A percentile compares a stretch with the other conserved stretches of the same genome.
Evolutionary conservation across 2,113 vertebrate species (phyloP).

Genomic region (Columbina picui): DNA sequence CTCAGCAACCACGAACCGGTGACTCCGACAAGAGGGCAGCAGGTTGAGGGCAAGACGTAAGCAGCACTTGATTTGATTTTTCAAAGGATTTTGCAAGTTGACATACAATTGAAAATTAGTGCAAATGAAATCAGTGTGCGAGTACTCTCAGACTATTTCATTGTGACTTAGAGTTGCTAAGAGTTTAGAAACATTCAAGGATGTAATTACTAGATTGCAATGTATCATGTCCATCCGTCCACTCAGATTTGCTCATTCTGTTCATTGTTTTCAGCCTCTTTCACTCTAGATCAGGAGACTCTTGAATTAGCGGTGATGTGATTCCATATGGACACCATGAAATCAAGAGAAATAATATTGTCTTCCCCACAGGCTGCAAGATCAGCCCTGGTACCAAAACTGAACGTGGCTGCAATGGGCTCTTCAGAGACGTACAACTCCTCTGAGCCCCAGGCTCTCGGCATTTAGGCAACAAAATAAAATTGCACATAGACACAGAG

Average conservation of each 20-base stretch:
- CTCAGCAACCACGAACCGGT: neutral
- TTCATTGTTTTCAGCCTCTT: neutral
- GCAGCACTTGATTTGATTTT: accelerated
- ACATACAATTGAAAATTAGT: neutral
- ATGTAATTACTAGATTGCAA: neutral
- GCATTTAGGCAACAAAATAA: neutral
- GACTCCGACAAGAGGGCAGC: neutral
- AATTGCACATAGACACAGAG: neutral
- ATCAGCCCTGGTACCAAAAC: neutral
- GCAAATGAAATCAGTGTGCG: neutral
- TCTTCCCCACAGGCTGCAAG: neutral
- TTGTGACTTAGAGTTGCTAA: neutral
- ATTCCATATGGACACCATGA: neutral
- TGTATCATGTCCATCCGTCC: neutral
- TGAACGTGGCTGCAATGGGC: neutral
- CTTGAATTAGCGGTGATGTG: neutral
- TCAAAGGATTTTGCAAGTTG: neutral
- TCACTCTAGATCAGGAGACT: neutral
- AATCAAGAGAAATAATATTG: neutral
- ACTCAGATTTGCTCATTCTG: neutral
- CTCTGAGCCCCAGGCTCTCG: neutral
- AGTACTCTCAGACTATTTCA: neutral
- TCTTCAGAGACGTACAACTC: neutral
- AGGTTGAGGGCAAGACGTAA: neutral
- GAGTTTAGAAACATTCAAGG: neutral